Conservation (phyloP, 2,888 invertebrate genomes). For the Azorinus chamasolen region DNA sequence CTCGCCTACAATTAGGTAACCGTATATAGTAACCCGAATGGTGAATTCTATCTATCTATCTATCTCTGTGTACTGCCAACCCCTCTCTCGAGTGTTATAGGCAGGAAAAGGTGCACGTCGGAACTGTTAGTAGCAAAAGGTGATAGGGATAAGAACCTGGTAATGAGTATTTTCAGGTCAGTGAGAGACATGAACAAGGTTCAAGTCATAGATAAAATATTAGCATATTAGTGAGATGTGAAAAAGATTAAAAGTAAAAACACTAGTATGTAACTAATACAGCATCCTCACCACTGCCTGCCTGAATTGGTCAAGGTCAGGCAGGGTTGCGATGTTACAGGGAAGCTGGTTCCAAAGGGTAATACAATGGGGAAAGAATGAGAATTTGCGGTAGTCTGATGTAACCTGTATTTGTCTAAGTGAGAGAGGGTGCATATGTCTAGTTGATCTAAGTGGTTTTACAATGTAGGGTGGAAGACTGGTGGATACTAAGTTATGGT, state of each 20-base stretch:
- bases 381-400: constrained; percentile 15
- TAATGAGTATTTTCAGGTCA: background rate
- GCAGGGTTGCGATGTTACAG: constrained; percentile 8
- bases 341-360: constrained; percentile 16
- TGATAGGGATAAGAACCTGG: background rate
- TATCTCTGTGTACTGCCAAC: constrained; percentile 16
- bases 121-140: background rate
- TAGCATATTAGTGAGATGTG: constrained; percentile 1
- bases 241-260: constrained; percentile 4
- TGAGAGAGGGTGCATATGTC: constrained; percentile 28
- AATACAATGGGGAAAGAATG: constrained; percentile 3
- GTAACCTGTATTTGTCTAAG: constrained; percentile 16
- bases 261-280: constrained; percentile 5
- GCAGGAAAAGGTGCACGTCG: constrained; percentile 16
- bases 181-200: background rate
- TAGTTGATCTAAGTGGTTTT: constrained; percentile 3
- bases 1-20: too few species aligned
- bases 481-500: constrained; percentile 7
- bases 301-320: constrained; percentile 21
- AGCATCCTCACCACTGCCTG: constrained; percentile 3
- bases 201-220: constrained; percentile 7
- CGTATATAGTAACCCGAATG: too few species aligned
- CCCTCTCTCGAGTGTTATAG: constrained; percentile 14
- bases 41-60: too few species aligned
- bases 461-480: constrained; percentile 8